A percentile compares a stretch with the other conserved stretches of the same genome.
Conservation (phyloP, 2,113 vertebrate genomes). For the Leptocoma aspasia region DNA sequence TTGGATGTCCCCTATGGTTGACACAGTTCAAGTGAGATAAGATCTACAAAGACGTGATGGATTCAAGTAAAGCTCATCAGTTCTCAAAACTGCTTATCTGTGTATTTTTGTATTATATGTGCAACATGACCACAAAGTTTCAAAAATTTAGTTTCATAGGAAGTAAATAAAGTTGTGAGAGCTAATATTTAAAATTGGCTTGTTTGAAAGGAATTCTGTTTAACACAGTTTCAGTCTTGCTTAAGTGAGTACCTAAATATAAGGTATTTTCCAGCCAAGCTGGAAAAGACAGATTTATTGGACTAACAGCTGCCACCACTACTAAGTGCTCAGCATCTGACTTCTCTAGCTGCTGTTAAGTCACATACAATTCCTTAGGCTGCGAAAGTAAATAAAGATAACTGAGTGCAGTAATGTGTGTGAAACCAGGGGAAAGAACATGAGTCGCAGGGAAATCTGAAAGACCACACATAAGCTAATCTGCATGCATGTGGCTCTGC, state of each 20-base stretch:
- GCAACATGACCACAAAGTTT: background rate
- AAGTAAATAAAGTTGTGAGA: background rate
- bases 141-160: background rate
- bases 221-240: background rate
- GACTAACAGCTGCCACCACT: background rate
- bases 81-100: background rate
- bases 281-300: constrained; percentile 20
- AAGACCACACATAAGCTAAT: background rate
- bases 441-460: background rate
- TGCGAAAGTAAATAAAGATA: constrained; percentile 23
- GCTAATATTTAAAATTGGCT: background rate
- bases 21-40: background rate
- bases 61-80: background rate
- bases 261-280: background rate
- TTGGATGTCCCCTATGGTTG: background rate
- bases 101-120: background rate
- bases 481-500: background rate
- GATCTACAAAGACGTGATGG: background rate
- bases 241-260: background rate
- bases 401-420: background rate
- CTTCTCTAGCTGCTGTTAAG: constrained; percentile 13
- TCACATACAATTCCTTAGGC: background rate
- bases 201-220: background rate
- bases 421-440: background rate
- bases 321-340: constrained; percentile 2